Conservation (phyloP, 2,888 invertebrate species). For the Drosophila stalkeri region DNA sequence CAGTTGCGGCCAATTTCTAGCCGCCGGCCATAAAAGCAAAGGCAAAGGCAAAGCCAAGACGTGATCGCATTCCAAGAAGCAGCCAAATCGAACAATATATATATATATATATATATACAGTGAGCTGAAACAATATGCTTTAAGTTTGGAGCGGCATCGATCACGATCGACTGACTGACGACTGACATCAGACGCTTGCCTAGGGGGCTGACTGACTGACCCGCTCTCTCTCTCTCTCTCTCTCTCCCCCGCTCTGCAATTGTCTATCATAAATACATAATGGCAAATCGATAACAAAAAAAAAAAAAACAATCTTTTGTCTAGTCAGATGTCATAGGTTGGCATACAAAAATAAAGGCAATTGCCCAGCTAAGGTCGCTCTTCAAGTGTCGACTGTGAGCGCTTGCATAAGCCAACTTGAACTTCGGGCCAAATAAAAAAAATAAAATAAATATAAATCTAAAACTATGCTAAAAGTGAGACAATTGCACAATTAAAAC, state of each 20-base stretch:
- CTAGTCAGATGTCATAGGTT: conserved; percentile 62
- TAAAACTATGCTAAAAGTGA: conserved; percentile 36
- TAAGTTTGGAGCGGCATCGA: conserved; percentile 67
- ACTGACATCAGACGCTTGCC: conserved; percentile 67
- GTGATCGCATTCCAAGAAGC: conserved; percentile 73
- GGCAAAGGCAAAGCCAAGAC: conserved; percentile 36
- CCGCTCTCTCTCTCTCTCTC: neutral
- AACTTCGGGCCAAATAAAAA: conserved; percentile 50
- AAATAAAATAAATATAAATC: neutral
- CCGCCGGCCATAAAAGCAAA: conserved; percentile 42
- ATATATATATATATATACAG: neutral
- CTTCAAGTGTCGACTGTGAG: conserved; percentile 40
- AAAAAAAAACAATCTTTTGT: conserved; percentile 50
- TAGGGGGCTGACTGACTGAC: conserved; percentile 22
- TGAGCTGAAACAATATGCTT: conserved; percentile 43
- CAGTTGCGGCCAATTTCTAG: conserved; percentile 70
- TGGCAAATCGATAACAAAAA: conserved; percentile 40
- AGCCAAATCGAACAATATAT: conserved; percentile 26
- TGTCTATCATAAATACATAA: conserved; percentile 46
- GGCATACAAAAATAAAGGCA: conserved; percentile 22
- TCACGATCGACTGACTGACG: conserved; percentile 68
- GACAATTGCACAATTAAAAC: conserved; percentile 74
- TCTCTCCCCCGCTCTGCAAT: neutral
- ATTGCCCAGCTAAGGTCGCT: conserved; percentile 41
- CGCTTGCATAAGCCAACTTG: conserved; percentile 62